These are phyloP conservation scores for Phoxinus phoxinus DNA, from an alignment of 2,113 vertebrate genomes.

Conservation along the genomic window DNA sequence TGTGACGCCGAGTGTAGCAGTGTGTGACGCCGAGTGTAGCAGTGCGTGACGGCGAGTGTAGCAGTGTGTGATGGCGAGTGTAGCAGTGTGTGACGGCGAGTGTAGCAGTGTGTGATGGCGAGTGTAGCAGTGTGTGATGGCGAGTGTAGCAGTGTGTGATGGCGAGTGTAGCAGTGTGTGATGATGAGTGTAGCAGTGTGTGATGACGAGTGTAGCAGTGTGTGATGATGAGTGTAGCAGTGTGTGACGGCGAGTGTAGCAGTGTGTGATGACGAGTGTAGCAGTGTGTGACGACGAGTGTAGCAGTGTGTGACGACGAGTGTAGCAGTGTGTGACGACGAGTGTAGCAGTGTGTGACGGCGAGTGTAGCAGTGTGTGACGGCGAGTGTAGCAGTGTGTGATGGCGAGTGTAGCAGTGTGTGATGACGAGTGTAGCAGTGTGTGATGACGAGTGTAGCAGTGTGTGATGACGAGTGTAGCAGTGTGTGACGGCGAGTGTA, in stretches of 20 bases:
- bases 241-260: neutral
- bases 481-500: neutral
- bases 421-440: neutral
- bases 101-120: neutral
- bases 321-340: no score
- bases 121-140: neutral
- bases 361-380: neutral
- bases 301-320: neutral
- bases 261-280: no score
- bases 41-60: neutral
- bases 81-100: neutral
- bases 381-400: neutral
- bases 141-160: neutral
- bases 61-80: no score
- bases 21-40: neutral
- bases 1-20: neutral
- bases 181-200: no score
- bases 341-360: neutral
- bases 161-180: no score
- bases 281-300: neutral
- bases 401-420: neutral
- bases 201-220: neutral
- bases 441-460: neutral
- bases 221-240: no score
- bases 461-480: no score